Percentiles rank a stretch among this genome's conserved stretches.
Conservation (phyloP, 2,113 vertebrate species). For the Myiozetetes cayanensis region DNA sequence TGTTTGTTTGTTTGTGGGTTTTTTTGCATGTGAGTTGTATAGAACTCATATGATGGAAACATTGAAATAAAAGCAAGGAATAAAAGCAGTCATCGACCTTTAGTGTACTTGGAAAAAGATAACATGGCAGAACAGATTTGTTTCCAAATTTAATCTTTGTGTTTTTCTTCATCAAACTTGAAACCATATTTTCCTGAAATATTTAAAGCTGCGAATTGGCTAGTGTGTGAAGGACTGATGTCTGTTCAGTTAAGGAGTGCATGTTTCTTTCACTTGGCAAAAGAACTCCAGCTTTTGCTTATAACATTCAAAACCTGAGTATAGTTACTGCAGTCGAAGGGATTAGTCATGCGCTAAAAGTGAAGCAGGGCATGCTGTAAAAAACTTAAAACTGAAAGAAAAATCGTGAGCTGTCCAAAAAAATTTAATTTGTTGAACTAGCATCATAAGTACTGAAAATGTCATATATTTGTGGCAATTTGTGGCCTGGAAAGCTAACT, state of each 20-base stretch:
- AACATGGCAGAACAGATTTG: background rate
- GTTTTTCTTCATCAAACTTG: background rate
- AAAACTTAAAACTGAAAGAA: background rate
- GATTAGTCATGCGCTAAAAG: background rate
- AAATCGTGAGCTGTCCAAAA: background rate
- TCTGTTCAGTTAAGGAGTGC: background rate
- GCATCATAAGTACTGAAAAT: background rate
- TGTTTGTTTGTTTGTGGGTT: background rate
- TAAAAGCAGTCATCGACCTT: background rate
- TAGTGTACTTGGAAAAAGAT: background rate
- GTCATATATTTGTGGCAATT: background rate
- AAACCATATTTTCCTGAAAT: background rate
- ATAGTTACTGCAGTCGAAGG: background rate
- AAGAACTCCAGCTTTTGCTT: background rate
- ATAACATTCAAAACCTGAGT: background rate
- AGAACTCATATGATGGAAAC: background rate
- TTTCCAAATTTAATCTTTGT: background rate
- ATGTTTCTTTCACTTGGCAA: background rate
- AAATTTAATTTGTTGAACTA: background rate
- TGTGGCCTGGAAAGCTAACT: background rate
- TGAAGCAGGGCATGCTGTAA: background rate
- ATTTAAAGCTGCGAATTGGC: background rate
- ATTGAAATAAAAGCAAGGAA: background rate
- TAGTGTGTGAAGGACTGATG: background rate
- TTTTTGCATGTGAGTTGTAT: background rate